Evolutionary conservation across 2,888 invertebrate genomes (phyloP).

Genomic region (Ectemnius continuus): DNA sequence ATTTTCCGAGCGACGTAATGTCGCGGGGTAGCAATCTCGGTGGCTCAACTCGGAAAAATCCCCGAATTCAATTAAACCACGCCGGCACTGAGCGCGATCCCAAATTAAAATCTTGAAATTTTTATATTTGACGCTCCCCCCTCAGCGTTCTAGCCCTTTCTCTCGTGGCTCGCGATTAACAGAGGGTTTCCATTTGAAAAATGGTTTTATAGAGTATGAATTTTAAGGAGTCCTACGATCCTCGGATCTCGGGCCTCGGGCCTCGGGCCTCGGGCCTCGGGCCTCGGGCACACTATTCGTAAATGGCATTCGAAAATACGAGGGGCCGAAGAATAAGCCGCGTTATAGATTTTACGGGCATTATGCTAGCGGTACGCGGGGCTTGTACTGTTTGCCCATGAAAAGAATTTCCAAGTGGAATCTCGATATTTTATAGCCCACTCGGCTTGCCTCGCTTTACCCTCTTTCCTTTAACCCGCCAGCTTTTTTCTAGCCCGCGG

Average conservation of each 20-base stretch:
- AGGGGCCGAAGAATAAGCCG: background rate
- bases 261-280: too few species aligned
- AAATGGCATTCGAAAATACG: background rate
- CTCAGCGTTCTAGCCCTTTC: background rate
- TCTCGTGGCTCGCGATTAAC: slow-evolving; percentile 3
- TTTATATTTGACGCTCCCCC: slow-evolving; percentile 21
- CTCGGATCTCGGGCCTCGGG: too few species aligned
- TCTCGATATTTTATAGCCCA: slow-evolving; percentile 9
- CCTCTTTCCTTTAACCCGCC: background rate
- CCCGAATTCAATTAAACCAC: slow-evolving; percentile 62
- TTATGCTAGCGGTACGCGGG: background rate
- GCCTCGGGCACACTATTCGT: background rate
- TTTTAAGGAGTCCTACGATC: background rate
- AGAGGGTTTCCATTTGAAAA: slow-evolving; percentile 4
- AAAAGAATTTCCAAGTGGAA: slow-evolving; percentile 3
- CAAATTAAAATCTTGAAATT: slow-evolving; percentile 46
- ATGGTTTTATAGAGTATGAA: slow-evolving; percentile 12
- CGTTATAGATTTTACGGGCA: background rate
- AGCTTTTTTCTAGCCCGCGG: background rate
- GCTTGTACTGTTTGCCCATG: background rate
- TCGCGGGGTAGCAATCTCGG: slow-evolving; percentile 30
- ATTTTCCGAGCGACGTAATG: slow-evolving; percentile 57
- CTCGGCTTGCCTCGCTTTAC: background rate
- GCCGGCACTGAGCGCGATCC: slow-evolving; percentile 29
- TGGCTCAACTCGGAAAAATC: slow-evolving; percentile 26